Percentiles rank a stretch among this genome's conserved stretches.
Evolutionary conservation across 1,140 invertebrate genomes (phyloP).

Genomic region (Ceratina japonica): DNA sequence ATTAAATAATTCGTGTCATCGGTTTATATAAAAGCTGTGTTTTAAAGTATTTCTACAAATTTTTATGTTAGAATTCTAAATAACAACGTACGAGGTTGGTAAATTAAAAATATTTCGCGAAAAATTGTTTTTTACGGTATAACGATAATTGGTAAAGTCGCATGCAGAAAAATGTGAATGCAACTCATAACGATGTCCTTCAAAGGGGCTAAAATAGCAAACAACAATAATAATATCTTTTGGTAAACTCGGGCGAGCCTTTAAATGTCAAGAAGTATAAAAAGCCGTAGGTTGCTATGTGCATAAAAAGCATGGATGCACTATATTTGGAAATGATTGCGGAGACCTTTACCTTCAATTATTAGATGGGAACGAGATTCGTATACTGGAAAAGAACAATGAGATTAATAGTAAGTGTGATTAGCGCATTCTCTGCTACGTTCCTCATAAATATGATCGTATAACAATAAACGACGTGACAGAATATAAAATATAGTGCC

Average conservation of each 20-base stretch:
- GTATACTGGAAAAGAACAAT: neutral
- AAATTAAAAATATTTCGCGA: neutral
- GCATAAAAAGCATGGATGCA: neutral
- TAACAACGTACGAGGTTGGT: too few species aligned
- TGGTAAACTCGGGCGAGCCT: neutral
- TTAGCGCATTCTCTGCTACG: neutral
- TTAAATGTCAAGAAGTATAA: slow-evolving; percentile 16
- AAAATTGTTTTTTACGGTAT: neutral
- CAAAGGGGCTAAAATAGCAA: neutral
- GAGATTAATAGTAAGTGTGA: neutral
- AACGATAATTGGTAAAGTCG: neutral
- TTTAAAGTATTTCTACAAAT: too few species aligned
- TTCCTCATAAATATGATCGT: neutral
- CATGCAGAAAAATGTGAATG: neutral
- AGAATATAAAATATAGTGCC: too few species aligned
- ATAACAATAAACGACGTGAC: neutral
- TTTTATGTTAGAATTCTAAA: too few species aligned
- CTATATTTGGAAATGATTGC: neutral
- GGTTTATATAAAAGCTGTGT: too few species aligned
- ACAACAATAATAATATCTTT: neutral
- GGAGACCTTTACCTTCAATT: slow-evolving; percentile 4
- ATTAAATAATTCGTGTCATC: too few species aligned
- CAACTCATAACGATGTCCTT: too few species aligned
- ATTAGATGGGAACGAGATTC: neutral
- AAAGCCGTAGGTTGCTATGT: neutral